Base-by-base conservation (phyloP, 2,113 vertebrate species). In the Platichthys stellatus region DNA sequence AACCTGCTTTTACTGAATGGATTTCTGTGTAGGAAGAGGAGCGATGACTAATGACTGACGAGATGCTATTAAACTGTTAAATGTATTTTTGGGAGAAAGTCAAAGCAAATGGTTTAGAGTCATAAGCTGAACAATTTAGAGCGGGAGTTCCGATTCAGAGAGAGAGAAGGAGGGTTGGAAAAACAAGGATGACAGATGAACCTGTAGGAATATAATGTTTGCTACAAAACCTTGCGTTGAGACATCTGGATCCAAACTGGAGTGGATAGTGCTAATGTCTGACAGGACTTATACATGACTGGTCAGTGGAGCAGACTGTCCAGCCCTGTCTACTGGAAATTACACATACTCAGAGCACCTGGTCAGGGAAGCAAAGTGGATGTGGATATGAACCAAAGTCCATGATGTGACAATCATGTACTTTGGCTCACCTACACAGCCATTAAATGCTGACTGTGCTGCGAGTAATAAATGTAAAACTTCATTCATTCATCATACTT, bases 1-100 rank as follows among this genome's bases (percentile, higher is more conserved):
- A 63, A 54, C 43, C 35, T 63, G 61, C 67, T 59, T 72, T 53
- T 11, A 63, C 40, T 21, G 45, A 26, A 74, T 72, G 47, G 17
- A 45, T 60, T 51, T 77, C 1, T 49, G 28, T 13, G n/a, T 49
- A 59, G 51, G 74, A 71, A 73, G 74, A 43, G 21, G 23, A 70
- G 20, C 4, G 45, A 57, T 59, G 49, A 71, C 45, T 24, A 63
- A 78, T 74, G 74, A 65, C 38, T 17, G 69, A 63, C n/a, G 38
- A 31, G 45, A 71, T 15, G 6, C 57, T 47, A 28, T 67, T 71
- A 24, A 67, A 77, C 21, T 18, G 12, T 12, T 31, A 35, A 17
- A 21, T 43, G 40, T 62, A 38, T 56, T 67, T 49, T 62, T 6
- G 4, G 8, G 11, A 24, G 5, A 35, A 69, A 53, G 26, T 74